Percentiles rank a stretch among this genome's conserved stretches.
Evolutionary conservation across 2,113 vertebrate genomes (phyloP).

Genomic region (Hoplias malabaricus): DNA sequence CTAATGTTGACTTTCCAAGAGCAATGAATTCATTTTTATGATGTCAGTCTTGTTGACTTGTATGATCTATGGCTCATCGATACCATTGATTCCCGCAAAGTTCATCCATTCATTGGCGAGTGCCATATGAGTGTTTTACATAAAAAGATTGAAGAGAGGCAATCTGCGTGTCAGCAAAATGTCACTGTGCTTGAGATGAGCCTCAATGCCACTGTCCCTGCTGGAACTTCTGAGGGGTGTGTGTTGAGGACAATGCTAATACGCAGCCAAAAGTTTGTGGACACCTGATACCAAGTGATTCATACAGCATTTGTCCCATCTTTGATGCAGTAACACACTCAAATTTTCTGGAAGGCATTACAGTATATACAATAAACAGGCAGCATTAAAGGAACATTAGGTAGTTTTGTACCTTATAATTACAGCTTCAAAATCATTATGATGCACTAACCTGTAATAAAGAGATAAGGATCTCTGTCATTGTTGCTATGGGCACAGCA

Average conservation of each 20-base stretch:
- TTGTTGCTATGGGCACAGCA: too few species aligned
- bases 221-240: constrained; percentile 53
- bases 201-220: constrained; percentile 69
- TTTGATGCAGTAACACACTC: too few species aligned
- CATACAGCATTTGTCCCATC: too few species aligned
- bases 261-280: too few species aligned
- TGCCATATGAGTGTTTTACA: constrained; percentile 83
- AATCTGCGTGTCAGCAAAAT: constrained; percentile 77
- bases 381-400: too few species aligned
- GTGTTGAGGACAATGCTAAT: background rate
- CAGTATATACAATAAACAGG: too few species aligned
- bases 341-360: too few species aligned
- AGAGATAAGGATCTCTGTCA: too few species aligned
- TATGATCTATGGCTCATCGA: constrained; percentile 82
- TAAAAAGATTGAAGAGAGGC: constrained; percentile 72
- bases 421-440: too few species aligned
- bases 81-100: constrained; percentile 84
- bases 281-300: too few species aligned
- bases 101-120: constrained; percentile 88
- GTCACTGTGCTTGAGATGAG: constrained; percentile 72
- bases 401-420: too few species aligned
- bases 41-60: constrained; percentile 85
- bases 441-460: too few species aligned
- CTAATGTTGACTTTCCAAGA: constrained; percentile 81
- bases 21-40: constrained; percentile 83